Base-by-base conservation (phyloP, 1,140 invertebrate species). In the Polypedilum vanderplanki region DNA sequence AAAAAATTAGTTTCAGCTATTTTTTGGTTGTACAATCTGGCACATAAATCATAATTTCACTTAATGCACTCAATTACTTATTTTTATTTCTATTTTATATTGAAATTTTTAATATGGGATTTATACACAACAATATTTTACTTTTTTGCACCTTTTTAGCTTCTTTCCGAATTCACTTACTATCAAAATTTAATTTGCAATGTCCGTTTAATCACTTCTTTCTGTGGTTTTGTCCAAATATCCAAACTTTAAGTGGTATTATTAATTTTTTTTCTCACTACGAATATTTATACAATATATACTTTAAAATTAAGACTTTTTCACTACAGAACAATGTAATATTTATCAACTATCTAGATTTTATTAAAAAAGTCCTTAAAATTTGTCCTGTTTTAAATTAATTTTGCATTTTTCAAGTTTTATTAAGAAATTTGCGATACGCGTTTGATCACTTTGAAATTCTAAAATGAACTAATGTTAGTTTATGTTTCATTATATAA, bases 311-410 rank as follows among this genome's bases (percentile, higher is more conserved):
- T 57, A 57, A 15, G 46, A 57, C n/a, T 57, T 15, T 57, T n/a
- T n/a, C 46, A 57, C 12, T 57, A 57, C n/a, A 57, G n/a, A 57
- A 57, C 4, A n/a, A 12, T 57, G 12, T 57, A n/a, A 57, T 57
- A 12, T n/a, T 57, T 57, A 57, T 57, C n/a, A n/a, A n/a, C 46
- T 57, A 57, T n/a, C 46, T 57, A 57, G n/a, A 57, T 57, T 9
- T 57, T 57, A 57, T 57, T 12, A 57, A 57, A 57, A 57, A 57
- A n/a, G 46, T 57, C 46, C 46, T 57, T 57, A 57, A 57, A 57
- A 57, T n/a, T 5, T 5, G 24, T 33, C 24, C 24, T 33, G 24
- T 33, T 33, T 33, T 5, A 33, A n/a, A 8, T 57, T 57, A n/a
- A 57, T 57, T 57, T 57, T 57, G 46, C 46, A 57, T 57, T 57